Evolutionary conservation across 1,140 invertebrate genomes (phyloP), one percentile per base, ranked within the genome.

Genomic region (Oscheius sp.): DNA sequence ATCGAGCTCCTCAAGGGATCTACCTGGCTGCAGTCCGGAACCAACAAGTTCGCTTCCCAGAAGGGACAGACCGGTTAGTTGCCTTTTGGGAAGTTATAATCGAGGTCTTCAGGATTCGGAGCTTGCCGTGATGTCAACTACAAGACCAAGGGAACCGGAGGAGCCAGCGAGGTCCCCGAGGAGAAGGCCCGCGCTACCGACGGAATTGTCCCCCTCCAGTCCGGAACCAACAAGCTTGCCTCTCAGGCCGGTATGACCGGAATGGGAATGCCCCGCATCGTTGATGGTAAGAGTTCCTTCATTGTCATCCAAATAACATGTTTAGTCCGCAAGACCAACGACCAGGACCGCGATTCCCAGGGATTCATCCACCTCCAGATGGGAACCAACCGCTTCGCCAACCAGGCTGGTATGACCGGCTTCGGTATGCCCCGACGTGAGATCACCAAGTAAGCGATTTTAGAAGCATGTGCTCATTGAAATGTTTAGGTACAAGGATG

Each of bases 11-110:
- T 83, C 61, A 83, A 83, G 72, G 74, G 68, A 49, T 83, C 80
- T 20, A 83, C 82, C 26, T 83, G 82, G 82, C 78, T 83, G 23
- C 82, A 83, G 68, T 84, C 81, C 46, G 82, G 82, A 55, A 83
- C 82, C 28, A 83, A 83, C 77, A 84, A 84, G 55, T 83, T 84
- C 59, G 83, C 83, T 36, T 80, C 79, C 63, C 82, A 83, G 68
- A 83, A 84, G 49, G 82, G 82, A 62, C 75, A 81, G 64, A 82
- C 81, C 36, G 80, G 76, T 73, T 10, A 10, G 38, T 42, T 42
- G 10, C 38, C 38, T n/a, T 42, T n/a, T 42, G 10, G 38, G n/a
- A 42, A 42, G 38, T 10, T 10, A 42, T 10, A 42, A n/a, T 42
- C 38, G 38, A 10, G 10, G 38, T 63, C 64, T 79, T 3, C 29